phyloP scores from a whole-genome alignment of 2,797 vertebrate species.

The Gymnoscopelus braueri region DNA sequence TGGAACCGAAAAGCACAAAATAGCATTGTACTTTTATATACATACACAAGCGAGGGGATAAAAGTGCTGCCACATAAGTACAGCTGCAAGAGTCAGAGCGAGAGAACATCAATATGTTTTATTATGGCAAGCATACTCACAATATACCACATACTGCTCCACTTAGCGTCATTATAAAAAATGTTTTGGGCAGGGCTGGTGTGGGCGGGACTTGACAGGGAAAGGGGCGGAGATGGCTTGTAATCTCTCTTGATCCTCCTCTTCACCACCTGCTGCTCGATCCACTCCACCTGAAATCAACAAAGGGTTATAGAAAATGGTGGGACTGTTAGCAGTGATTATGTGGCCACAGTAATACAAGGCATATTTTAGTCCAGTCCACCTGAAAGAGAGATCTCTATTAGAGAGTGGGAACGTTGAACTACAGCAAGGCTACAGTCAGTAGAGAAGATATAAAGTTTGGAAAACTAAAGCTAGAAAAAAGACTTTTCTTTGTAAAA shows the following conservation, averaged over 20 bases:
- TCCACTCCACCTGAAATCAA: conserved; percentile 93
- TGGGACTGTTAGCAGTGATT: neutral
- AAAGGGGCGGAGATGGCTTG: conserved; percentile 83
- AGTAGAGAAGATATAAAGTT: too few species aligned
- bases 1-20: neutral
- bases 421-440: too few species aligned
- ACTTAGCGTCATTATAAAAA: conserved; percentile 98
- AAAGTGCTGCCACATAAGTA: too few species aligned
- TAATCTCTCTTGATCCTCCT: conserved; percentile 97
- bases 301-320: conserved; percentile 15
- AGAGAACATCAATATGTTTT: neutral
- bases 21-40: too few species aligned
- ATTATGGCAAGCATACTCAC: conserved; percentile 81
- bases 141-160: conserved; percentile 99
- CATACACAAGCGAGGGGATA: neutral
- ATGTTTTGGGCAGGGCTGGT: conserved; percentile 82
- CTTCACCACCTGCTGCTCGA: conserved; percentile 97
- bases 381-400: neutral
- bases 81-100: neutral
- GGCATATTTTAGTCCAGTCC: neutral
- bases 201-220: conserved; percentile 73
- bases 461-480: too few species aligned
- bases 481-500: too few species aligned
- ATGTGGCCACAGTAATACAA: neutral
- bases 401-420: neutral